A percentile compares a stretch with the other conserved stretches of the same genome.
Evolutionary conservation across 2,888 invertebrate species (phyloP).

Genomic region (Ornithoptera priamus): DNA sequence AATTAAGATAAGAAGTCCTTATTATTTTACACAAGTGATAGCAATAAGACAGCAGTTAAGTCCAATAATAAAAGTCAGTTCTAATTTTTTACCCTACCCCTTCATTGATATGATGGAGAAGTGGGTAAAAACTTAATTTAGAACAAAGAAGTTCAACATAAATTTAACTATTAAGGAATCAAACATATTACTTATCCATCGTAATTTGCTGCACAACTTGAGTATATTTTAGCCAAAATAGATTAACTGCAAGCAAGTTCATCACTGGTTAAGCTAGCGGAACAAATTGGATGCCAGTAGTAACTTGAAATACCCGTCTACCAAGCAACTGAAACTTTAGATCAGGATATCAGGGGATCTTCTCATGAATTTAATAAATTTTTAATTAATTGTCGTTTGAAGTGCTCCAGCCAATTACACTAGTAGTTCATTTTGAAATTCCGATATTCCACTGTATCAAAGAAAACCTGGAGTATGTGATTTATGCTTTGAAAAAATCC

Average conservation of each 20-base stretch:
- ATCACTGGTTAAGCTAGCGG: constrained; percentile 24
- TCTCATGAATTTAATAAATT: constrained; percentile 5
- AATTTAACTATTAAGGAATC: background rate
- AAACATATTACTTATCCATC: background rate
- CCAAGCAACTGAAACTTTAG: constrained; percentile 13
- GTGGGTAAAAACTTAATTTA: too few species aligned
- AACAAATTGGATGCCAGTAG: constrained; percentile 24
- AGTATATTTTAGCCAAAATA: constrained; percentile 16
- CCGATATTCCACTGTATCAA: background rate
- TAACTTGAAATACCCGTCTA: constrained; percentile 15
- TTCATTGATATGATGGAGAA: too few species aligned
- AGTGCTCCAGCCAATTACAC: background rate
- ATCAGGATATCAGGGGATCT: constrained; percentile 7
- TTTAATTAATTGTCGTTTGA: constrained; percentile 5
- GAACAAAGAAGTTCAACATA: too few species aligned
- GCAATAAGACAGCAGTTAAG: too few species aligned
- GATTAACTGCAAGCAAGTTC: constrained; percentile 23
- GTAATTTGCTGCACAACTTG: background rate
- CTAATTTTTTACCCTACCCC: too few species aligned
- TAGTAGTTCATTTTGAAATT: background rate
- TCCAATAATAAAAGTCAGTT: too few species aligned
- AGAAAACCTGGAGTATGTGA: background rate
- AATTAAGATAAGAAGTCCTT: too few species aligned
- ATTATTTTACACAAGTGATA: too few species aligned
- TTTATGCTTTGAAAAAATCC: background rate